Percentiles rank a stretch among this genome's conserved stretches.
These are phyloP conservation scores for Neodiprion fabricii DNA, from an alignment of 1,140 invertebrate species.

Conservation along the genomic window DNA sequence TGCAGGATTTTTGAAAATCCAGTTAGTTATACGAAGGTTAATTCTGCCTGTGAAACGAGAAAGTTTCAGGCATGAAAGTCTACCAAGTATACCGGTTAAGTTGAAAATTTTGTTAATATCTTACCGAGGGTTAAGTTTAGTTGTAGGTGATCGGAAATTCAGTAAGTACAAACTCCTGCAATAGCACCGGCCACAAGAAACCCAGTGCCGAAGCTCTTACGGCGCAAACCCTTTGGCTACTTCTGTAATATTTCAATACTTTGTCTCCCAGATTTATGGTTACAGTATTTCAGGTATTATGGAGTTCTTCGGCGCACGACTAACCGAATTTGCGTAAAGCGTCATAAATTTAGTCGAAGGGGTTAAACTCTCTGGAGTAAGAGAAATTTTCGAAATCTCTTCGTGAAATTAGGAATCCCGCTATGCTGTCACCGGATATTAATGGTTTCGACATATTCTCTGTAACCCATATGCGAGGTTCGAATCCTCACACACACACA, in stretches of 20 bases:
- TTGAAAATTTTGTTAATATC: background rate
- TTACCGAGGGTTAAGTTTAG: background rate
- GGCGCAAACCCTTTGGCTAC: slow-evolving; percentile 34
- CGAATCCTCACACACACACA: background rate
- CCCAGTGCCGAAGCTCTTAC: slow-evolving; percentile 19
- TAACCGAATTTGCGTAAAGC: slow-evolving; percentile 42
- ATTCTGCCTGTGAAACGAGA: background rate
- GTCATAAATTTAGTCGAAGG: slow-evolving; percentile 40
- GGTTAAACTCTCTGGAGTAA: slow-evolving; percentile 5
- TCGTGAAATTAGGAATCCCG: background rate
- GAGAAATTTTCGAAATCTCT: slow-evolving; percentile 35
- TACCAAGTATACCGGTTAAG: no score
- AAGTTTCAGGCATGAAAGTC: background rate
- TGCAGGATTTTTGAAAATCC: slow-evolving; percentile 4
- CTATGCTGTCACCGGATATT: slow-evolving; percentile 8
- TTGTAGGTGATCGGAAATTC: slow-evolving; percentile 27
- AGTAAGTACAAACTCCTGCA: slow-evolving; percentile 27
- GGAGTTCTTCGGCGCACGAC: slow-evolving; percentile 6
- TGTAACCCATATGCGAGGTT: background rate
- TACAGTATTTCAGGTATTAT: slow-evolving; percentile 2
- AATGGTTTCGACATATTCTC: background rate
- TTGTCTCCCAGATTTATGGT: slow-evolving; percentile 42
- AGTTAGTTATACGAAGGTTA: slow-evolving; percentile 3
- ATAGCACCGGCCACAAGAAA: background rate
- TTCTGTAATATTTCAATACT: slow-evolving; percentile 36